Percentiles rank a stretch among this genome's conserved stretches.
phyloP scores from a whole-genome alignment of 1,140 invertebrate species.

The Nasonia giraulti region DNA sequence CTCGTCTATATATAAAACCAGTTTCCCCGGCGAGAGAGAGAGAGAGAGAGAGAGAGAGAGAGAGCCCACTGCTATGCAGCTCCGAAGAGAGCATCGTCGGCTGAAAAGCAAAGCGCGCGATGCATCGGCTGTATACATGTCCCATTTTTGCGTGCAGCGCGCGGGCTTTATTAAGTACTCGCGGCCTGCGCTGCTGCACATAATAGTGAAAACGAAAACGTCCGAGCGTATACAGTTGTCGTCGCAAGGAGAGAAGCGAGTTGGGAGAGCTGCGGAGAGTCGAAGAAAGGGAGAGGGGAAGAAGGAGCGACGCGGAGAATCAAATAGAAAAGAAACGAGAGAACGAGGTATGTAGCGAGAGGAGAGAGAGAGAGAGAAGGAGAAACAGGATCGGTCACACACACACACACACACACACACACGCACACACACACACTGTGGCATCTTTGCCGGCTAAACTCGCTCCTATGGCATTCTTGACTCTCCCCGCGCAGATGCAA shows the following conservation, averaged over 20 bases:
- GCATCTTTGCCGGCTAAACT: conserved; percentile 33
- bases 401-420: conserved; percentile 10
- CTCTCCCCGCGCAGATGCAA: conserved; percentile 39
- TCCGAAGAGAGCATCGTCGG: background rate
- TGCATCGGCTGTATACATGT: background rate
- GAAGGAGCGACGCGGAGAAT: background rate
- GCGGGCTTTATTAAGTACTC: background rate
- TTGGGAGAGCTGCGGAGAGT: background rate
- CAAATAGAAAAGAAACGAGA: conserved; percentile 44
- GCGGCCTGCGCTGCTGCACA: background rate
- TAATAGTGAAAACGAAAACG: conserved; percentile 39
- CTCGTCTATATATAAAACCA: conserved; percentile 28
- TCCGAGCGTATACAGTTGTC: no score
- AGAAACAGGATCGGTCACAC: conserved; percentile 46
- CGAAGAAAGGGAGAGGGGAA: background rate
- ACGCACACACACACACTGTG: conserved; percentile 9
- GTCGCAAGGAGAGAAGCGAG: background rate
- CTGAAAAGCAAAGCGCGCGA: background rate
- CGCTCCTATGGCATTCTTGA: conserved; percentile 38
- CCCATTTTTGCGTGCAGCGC: background rate
- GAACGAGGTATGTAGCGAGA: conserved; percentile 39
- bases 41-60: background rate
- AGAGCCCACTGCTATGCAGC: background rate
- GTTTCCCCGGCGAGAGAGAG: background rate
- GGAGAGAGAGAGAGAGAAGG: conserved; percentile 10